These are phyloP conservation scores for Nomada goodeniana DNA, from an alignment of 2,888 invertebrate genomes.

Conservation along the genomic window DNA sequence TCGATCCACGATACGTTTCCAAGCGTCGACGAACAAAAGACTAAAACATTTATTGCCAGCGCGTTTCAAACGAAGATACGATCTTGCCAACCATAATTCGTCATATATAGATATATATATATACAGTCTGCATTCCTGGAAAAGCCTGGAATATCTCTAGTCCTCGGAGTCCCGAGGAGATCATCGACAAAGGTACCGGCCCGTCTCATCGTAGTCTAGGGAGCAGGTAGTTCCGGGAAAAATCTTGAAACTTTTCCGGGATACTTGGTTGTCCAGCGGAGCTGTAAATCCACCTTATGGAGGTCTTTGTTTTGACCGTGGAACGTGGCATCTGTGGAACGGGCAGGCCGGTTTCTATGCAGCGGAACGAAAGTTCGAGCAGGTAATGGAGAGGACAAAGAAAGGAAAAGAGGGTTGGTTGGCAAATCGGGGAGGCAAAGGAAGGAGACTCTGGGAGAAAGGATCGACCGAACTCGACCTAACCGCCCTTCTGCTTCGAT, in stretches of 20 bases:
- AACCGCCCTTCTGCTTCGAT: slow-evolving; percentile 43
- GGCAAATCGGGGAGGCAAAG: neutral
- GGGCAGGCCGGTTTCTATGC: slow-evolving; percentile 28
- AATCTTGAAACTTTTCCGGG: slow-evolving; percentile 46
- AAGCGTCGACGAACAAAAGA: too few relatives aligned
- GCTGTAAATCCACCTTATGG: slow-evolving; percentile 27
- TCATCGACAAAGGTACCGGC: slow-evolving; percentile 20
- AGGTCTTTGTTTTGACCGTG: slow-evolving; percentile 54
- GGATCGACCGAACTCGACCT: slow-evolving; percentile 30
- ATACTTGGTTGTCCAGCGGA: slow-evolving; percentile 15
- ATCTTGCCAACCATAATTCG: too few relatives aligned
- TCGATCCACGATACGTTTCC: too few relatives aligned
- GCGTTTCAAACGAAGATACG: neutral
- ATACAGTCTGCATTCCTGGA: too few relatives aligned
- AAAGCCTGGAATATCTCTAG: neutral
- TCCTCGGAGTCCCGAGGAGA: neutral
- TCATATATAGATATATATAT: too few relatives aligned
- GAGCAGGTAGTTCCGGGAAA: slow-evolving; percentile 55
- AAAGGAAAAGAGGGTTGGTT: slow-evolving; percentile 25
- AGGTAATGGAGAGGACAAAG: slow-evolving; percentile 32
- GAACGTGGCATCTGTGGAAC: slow-evolving; percentile 55
- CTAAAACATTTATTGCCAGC: neutral
- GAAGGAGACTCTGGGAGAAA: slow-evolving; percentile 14
- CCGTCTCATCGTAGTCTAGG: slow-evolving; percentile 51
- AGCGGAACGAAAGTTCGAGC: slow-evolving; percentile 39